Percentiles rank a stretch among this genome's conserved stretches.
These are phyloP conservation scores for Agelas oroides DNA, from an alignment of 37 sponge, comb jelly and placozoan species.

Conservation along the genomic window DNA sequence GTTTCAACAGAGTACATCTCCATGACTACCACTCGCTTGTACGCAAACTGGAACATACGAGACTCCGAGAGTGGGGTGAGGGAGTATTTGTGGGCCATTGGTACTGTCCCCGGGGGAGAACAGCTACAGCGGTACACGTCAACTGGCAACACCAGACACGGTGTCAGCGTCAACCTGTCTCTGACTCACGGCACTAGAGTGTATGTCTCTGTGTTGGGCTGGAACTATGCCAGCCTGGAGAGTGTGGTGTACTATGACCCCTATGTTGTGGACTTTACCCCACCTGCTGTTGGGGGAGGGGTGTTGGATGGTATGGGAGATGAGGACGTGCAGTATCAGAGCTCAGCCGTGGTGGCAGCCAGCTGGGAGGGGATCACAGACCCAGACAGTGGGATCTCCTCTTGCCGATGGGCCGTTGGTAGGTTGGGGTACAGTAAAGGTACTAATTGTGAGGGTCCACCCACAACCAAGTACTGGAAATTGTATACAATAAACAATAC, in stretches of 20 bases:
- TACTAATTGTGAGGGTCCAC: no score
- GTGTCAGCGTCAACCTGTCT: neutral
- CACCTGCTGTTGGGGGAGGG: conserved; percentile 32
- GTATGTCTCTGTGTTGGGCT: conserved; percentile 47
- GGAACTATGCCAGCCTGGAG: conserved; percentile 65
- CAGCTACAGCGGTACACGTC: conserved; percentile 63
- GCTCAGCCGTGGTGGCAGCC: conserved; percentile 17
- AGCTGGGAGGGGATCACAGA: conserved; percentile 53
- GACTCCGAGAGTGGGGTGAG: conserved; percentile 69
- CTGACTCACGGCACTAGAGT: conserved; percentile 29
- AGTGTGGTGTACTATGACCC: conserved; percentile 45
- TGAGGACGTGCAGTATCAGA: conserved; percentile 64
- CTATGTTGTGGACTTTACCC: conserved; percentile 67
- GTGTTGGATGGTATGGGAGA: conserved; percentile 44
- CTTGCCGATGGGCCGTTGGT: conserved; percentile 74
- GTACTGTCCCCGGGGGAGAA: conserved; percentile 69
- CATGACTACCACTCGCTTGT: neutral
- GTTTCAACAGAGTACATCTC: neutral
- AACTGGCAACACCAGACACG: conserved; percentile 29
- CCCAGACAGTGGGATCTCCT: conserved; percentile 64
- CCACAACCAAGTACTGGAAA: no score
- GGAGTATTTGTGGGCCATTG: conserved; percentile 71
- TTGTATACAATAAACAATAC: no score
- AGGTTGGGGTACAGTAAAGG: conserved; percentile 21
- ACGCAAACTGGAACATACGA: conserved; percentile 31